phyloP scores from a whole-genome alignment of 2,797 vertebrate species.

The Etheostoma nigrum region DNA sequence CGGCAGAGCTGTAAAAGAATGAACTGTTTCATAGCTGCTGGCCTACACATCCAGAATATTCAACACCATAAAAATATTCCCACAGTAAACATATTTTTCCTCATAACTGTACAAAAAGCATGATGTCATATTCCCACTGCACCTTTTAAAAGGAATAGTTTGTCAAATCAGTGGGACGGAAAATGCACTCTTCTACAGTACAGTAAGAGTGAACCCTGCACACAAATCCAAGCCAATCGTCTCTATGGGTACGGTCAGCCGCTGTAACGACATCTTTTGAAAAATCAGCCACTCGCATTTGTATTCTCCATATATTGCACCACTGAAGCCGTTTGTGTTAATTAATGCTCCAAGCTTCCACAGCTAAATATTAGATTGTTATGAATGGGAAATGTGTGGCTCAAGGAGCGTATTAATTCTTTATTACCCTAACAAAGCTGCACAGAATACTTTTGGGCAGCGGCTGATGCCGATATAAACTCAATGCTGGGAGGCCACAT shows the following conservation, averaged over 20 bases:
- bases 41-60: slow-evolving; percentile 59
- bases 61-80: slow-evolving; percentile 64
- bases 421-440: slow-evolving; percentile 49
- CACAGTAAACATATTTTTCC: slow-evolving; percentile 66
- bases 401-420: slow-evolving; percentile 37
- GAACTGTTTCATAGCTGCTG: slow-evolving; percentile 63
- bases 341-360: slow-evolving; percentile 43
- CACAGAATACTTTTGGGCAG: slow-evolving; percentile 28
- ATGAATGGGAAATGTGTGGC: slow-evolving; percentile 38
- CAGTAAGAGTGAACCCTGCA: slow-evolving; percentile 24
- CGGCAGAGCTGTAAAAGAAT: slow-evolving; percentile 57
- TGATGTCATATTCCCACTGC: slow-evolving; percentile 71
- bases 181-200: slow-evolving; percentile 45
- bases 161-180: slow-evolving; percentile 49
- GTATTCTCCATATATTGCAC: slow-evolving; percentile 32
- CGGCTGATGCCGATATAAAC: slow-evolving; percentile 21
- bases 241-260: slow-evolving; percentile 27
- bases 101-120: slow-evolving; percentile 57
- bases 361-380: slow-evolving; percentile 39
- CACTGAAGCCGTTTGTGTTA: slow-evolving; percentile 46
- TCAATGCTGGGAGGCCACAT: slow-evolving; percentile 46
- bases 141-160: slow-evolving; percentile 69
- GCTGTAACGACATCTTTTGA: slow-evolving; percentile 14
- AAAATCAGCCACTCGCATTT: slow-evolving; percentile 33
- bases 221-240: slow-evolving; percentile 20